phyloP scores from a whole-genome alignment of 2,797 vertebrate species.

The Sylvia borin region DNA sequence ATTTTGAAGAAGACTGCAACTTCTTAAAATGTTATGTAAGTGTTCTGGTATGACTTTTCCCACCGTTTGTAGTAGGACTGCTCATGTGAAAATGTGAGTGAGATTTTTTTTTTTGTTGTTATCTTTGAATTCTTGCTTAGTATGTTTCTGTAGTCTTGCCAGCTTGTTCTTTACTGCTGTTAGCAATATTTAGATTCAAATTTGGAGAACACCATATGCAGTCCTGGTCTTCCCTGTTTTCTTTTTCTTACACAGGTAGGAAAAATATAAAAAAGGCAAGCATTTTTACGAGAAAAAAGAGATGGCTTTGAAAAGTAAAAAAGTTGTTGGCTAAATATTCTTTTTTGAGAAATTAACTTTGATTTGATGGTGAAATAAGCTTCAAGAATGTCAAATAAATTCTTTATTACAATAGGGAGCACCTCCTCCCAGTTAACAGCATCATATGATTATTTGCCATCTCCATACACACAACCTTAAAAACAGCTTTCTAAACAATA shows the following conservation, averaged over 20 bases:
- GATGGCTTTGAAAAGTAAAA: neutral
- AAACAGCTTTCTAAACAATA: neutral
- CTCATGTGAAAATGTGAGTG: neutral
- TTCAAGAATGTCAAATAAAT: neutral
- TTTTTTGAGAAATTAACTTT: neutral
- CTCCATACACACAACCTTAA: neutral
- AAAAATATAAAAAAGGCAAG: neutral
- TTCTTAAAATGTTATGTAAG: neutral
- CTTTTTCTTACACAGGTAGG: neutral
- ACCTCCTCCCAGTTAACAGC: neutral
- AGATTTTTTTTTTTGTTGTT: neutral
- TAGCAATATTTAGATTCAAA: neutral
- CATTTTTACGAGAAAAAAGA: neutral
- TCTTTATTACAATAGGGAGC: neutral
- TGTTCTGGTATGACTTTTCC: neutral
- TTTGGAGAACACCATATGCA: neutral
- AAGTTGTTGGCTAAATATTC: neutral
- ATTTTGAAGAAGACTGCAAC: neutral
- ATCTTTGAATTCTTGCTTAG: neutral
- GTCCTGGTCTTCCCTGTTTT: neutral
- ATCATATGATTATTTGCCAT: neutral
- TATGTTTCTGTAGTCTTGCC: neutral
- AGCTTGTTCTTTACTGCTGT: neutral
- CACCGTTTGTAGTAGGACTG: neutral
- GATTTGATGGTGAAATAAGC: neutral